Base-by-base conservation (phyloP, 2,888 invertebrate species). In the Meloe dianella region DNA sequence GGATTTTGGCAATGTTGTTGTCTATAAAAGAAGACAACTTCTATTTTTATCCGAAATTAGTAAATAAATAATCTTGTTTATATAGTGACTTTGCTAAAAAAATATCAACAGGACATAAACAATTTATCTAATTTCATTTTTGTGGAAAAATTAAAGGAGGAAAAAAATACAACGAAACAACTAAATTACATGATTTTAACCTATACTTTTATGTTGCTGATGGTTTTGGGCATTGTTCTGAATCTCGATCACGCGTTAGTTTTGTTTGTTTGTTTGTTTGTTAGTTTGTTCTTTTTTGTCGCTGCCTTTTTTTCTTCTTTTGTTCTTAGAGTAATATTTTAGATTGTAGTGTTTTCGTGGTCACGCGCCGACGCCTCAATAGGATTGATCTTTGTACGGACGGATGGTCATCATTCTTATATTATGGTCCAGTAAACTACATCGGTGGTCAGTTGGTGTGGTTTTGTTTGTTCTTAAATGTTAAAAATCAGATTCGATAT, bases 401-500 rank as follows among this genome's bases (percentile, higher is more conserved):
- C 64, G 62, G 65, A 58, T 63, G 64, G 58, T 64, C 59, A 61
- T 60, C 62, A 59, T 47, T 59, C 65, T 66, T 41, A 58, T 67
- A 68, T 67, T 67, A 69, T 68, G 71, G 69, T 69, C 71, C 71
- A 69, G 71, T 71, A 71, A 67, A 67, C 71, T 67, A 71, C 63
- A 68, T 65, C 65, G 64, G 67, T 67, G 68, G 71, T 69, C 71
- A 67, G 65, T 65, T 67, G 57, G 58, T 59, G 66, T 61, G 24
- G 57, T 27, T 62, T 61, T 57, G 66, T 62, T 66, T 63, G 57
- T 63, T 63, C 20, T 51, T 51, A 10, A 51, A 47, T 47, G 51
- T 51, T 51, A 4, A 51, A 51, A 51, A 51, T 47, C 47, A 12
- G 24, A 51, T 51, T 22, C 24, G 22, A 22, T 51, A 22, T 62